phyloP scores from a whole-genome alignment of 2,113 vertebrate genomes.

The Pelodiscus sinensis region DNA sequence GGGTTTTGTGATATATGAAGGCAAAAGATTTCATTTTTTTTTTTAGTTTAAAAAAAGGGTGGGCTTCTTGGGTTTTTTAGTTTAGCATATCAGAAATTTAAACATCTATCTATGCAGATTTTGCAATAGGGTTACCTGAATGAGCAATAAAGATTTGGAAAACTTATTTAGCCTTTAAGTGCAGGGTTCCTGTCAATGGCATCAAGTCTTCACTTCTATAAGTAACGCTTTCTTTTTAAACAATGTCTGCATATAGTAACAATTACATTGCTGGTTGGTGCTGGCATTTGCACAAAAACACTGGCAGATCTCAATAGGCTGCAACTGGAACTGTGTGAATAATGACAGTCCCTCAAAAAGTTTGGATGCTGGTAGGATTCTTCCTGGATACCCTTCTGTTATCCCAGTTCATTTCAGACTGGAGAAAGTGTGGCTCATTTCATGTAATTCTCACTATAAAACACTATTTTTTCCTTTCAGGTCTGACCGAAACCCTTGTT shows the following conservation, averaged over 20 bases:
- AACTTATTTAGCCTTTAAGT: neutral
- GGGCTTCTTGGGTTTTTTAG: neutral
- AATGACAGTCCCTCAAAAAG: neutral
- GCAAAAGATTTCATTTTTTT: neutral
- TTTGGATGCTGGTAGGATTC: neutral
- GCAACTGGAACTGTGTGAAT: neutral
- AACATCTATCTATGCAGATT: neutral
- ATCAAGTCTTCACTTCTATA: neutral
- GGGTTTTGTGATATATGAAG: neutral
- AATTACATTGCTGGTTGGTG: conserved; percentile 8
- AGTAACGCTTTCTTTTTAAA: conserved; percentile 5
- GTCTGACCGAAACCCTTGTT: neutral
- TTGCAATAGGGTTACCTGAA: neutral
- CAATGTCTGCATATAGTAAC: neutral
- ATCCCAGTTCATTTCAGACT: neutral
- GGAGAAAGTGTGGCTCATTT: neutral
- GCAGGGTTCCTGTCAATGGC: neutral
- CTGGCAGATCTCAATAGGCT: conserved; percentile 54
- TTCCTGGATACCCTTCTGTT: neutral
- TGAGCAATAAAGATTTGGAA: neutral
- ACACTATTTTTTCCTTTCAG: neutral
- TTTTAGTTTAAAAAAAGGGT: neutral
- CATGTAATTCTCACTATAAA: neutral
- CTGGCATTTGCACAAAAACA: neutral
- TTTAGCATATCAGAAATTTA: neutral